Percentiles rank a stretch among this genome's conserved stretches.
Evolutionary conservation across 1,140 invertebrate genomes (phyloP).

Genomic region (Campoletis sonorensis): DNA sequence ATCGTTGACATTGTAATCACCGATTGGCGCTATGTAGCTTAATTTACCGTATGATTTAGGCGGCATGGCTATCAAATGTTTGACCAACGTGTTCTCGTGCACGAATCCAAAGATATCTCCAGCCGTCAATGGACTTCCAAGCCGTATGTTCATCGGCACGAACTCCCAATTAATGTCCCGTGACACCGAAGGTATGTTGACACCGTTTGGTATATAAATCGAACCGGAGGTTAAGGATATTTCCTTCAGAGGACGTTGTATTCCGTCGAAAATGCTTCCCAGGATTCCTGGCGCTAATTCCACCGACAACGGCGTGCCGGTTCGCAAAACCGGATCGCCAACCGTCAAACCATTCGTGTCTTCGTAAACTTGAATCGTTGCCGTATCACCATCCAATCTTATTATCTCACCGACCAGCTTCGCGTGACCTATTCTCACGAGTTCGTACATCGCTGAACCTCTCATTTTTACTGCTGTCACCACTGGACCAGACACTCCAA

Average conservation of each 20-base stretch:
- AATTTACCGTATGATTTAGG: conserved; percentile 84
- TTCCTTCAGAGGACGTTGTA: conserved; percentile 87
- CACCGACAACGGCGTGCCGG: conserved; percentile 89
- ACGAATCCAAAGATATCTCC: conserved; percentile 87
- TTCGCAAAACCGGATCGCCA: conserved; percentile 89
- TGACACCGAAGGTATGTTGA: conserved; percentile 80
- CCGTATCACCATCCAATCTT: conserved; percentile 80
- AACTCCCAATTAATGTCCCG: conserved; percentile 84
- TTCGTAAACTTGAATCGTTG: conserved; percentile 84
- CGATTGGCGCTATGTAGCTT: conserved; percentile 84
- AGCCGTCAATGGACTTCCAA: conserved; percentile 83
- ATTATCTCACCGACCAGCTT: conserved; percentile 87
- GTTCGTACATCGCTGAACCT: conserved; percentile 80
- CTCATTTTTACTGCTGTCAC: conserved; percentile 67
- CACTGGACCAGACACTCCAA: conserved; percentile 59
- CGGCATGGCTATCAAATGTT: conserved; percentile 85
- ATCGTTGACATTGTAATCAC: conserved; percentile 84
- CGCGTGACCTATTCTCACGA: conserved; percentile 84
- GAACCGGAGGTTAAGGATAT: conserved; percentile 83
- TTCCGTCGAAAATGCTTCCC: conserved; percentile 90
- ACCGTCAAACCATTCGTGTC: conserved; percentile 92
- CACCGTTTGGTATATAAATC: conserved; percentile 90
- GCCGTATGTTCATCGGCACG: conserved; percentile 80
- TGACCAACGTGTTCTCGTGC: conserved; percentile 85
- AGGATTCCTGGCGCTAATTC: conserved; percentile 91